Conservation (phyloP, 2,113 vertebrate genomes). For the Callaeas wilsoni region DNA sequence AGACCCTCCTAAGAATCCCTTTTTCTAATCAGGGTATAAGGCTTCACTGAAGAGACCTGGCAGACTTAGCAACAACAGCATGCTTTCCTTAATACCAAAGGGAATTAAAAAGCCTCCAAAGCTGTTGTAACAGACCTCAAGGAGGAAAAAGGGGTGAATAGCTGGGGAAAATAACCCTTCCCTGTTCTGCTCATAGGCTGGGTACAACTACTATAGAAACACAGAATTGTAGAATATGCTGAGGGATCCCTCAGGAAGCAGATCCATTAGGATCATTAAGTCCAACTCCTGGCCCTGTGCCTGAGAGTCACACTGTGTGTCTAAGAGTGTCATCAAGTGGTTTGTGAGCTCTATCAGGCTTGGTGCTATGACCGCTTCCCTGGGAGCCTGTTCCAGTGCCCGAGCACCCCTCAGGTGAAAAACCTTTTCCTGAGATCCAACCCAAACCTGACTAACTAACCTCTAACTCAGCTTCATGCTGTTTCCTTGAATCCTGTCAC, state of each 20-base stretch:
- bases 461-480: neutral
- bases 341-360: neutral
- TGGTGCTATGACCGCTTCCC: neutral
- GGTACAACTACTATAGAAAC: neutral
- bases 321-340: neutral
- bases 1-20: neutral
- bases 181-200: neutral
- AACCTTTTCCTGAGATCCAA: neutral
- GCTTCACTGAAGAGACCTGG: neutral
- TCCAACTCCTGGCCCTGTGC: neutral
- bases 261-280: neutral
- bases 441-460: neutral
- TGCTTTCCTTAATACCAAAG: neutral
- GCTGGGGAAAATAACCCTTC: neutral
- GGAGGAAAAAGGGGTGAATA: neutral
- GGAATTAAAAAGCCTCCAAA: neutral
- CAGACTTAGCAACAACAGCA: neutral
- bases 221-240: neutral
- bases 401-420: neutral
- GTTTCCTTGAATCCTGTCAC: neutral
- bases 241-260: neutral
- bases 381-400: neutral
- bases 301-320: neutral
- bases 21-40: neutral
- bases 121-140: neutral